phyloP scores from a whole-genome alignment of 2,113 vertebrate species.

The Hippoglossus stenolepis region DNA sequence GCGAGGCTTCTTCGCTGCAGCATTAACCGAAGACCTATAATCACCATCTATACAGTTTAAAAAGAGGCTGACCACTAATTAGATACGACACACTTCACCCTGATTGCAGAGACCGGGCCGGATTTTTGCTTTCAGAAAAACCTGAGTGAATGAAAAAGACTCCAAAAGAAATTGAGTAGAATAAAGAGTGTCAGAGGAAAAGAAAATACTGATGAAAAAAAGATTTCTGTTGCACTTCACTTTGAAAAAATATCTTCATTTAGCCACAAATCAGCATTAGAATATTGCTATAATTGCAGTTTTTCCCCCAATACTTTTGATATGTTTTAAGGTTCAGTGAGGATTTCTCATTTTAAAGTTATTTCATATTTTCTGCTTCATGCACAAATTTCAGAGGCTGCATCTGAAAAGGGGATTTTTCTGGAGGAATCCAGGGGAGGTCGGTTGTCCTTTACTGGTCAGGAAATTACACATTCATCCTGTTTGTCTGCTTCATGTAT shows the following conservation, averaged over 20 bases:
- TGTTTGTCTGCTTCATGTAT: slow-evolving; percentile 8
- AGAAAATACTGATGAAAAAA: not conserved
- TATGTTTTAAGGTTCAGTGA: not conserved
- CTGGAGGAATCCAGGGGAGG: slow-evolving; percentile 12
- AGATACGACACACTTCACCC: not conserved
- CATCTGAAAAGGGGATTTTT: not conserved
- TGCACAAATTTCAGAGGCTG: slow-evolving; percentile 4
- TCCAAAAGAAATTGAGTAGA: too few relatives aligned
- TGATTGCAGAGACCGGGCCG: not conserved
- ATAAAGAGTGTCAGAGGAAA: not conserved
- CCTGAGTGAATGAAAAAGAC: not conserved
- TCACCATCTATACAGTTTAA: slow-evolving; percentile 6
- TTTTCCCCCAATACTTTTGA: not conserved
- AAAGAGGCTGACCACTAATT: slow-evolving; percentile 13
- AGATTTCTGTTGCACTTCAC: not conserved
- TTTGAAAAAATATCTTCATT: not conserved
- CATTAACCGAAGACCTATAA: slow-evolving; percentile 18
- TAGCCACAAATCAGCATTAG: not conserved
- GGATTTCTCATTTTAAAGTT: not conserved
- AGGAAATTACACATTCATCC: slow-evolving; percentile 46
- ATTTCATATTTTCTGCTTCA: slow-evolving; percentile 21
- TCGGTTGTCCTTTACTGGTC: slow-evolving; percentile 21
- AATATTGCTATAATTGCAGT: not conserved
- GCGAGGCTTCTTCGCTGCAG: not conserved
- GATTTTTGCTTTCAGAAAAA: not conserved